Conservation (phyloP, 2,888 invertebrate species). For the Nephrotoma appendiculata region DNA sequence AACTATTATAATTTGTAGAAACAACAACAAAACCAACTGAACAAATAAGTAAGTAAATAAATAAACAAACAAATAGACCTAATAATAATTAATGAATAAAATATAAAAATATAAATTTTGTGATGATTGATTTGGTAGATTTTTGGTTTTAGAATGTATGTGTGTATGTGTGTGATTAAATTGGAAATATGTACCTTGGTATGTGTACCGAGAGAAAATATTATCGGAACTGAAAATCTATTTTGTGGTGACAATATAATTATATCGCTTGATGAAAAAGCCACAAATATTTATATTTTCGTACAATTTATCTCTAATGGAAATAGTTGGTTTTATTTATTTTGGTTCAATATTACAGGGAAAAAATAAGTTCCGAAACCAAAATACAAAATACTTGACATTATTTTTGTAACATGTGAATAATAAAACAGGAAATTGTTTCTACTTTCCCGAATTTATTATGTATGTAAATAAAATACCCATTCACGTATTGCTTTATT, state of each 20-base stretch:
- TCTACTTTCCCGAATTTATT: not conserved
- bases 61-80: not conserved
- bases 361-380: not conserved
- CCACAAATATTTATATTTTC: not conserved
- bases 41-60: not conserved
- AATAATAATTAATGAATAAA: not conserved
- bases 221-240: not conserved
- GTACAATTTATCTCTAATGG: not conserved
- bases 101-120: not conserved
- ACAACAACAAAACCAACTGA: not conserved
- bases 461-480: not conserved
- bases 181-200: not conserved
- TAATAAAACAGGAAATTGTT: not conserved
- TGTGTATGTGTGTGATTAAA: not conserved
- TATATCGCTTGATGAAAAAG: not conserved
- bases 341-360: not conserved
- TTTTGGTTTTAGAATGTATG: not conserved
- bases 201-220: not conserved
- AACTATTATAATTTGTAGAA: not conserved
- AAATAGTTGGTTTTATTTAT: not conserved
- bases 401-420: not conserved
- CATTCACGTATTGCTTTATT: not conserved
- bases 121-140: not conserved
- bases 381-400: not conserved
- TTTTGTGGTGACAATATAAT: not conserved